Evolutionary conservation across 2,888 invertebrate species (phyloP).

Genomic region (Orthonevra nobilis): DNA sequence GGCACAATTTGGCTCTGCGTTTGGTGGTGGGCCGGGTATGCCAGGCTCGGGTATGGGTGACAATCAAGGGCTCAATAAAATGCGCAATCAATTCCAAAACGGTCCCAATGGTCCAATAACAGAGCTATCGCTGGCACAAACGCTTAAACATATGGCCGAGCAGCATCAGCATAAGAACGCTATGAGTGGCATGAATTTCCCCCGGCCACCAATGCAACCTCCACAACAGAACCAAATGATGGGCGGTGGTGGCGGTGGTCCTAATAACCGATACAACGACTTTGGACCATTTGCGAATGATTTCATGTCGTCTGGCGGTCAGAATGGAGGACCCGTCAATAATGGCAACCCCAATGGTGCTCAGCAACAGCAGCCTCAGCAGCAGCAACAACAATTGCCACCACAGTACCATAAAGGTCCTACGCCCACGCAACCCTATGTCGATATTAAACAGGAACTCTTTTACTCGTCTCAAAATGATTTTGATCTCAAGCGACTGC

Average conservation of each 20-base stretch:
- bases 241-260: constrained; percentile 74
- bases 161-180: constrained; percentile 94
- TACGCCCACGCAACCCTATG: constrained; percentile 79
- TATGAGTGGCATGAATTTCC: constrained; percentile 84
- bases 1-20: constrained; percentile 78
- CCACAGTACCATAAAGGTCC: constrained; percentile 80
- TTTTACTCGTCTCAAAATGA: constrained; percentile 80
- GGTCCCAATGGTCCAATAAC: constrained; percentile 80
- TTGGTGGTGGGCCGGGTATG: constrained; percentile 72
- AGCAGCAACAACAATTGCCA: constrained; percentile 75
- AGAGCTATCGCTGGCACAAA: constrained; percentile 95
- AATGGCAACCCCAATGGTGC: constrained; percentile 76
- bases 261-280: constrained; percentile 83
- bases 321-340: constrained; percentile 74
- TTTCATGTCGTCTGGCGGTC: constrained; percentile 79
- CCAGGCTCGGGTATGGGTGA: constrained; percentile 70
- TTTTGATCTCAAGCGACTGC: constrained; percentile 80
- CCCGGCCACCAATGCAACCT: constrained; percentile 79
- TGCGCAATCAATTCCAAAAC: constrained; percentile 76
- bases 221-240: constrained; percentile 81
- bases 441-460: constrained; percentile 83
- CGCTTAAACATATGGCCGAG: constrained; percentile 97
- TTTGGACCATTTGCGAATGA: constrained; percentile 82
- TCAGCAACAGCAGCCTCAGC: constrained; percentile 74
- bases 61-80: constrained; percentile 74